A percentile compares a stretch with the other conserved stretches of the same genome.
These are phyloP conservation scores for Strigamia crassipes DNA, from an alignment of 2,888 invertebrate species.

Conservation along the genomic window DNA sequence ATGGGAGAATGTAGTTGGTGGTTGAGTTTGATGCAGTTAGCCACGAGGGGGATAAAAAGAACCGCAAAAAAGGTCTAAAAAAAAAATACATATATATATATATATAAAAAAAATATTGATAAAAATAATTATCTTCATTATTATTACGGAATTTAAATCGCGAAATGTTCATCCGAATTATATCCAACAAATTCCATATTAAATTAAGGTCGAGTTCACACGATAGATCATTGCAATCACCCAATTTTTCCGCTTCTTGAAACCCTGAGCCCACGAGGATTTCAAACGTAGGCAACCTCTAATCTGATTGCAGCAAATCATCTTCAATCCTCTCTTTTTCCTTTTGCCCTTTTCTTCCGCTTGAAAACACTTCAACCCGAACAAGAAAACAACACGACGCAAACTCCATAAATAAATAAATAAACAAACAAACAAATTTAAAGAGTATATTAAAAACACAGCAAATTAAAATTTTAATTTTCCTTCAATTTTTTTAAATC, in stretches of 20 bases:
- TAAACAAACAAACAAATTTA: neutral
- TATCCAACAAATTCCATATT: neutral
- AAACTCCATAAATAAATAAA: neutral
- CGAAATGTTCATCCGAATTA: neutral
- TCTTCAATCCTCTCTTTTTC: conserved; percentile 15
- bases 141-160: neutral
- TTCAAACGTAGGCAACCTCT: conserved; percentile 26
- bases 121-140: neutral
- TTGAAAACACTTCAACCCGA: neutral
- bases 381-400: neutral
- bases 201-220: conserved; percentile 30
- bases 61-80: neutral
- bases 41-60: neutral
- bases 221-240: conserved; percentile 30
- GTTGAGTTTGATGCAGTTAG: neutral
- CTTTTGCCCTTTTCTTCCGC: neutral
- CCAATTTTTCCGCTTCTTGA: conserved; percentile 23
- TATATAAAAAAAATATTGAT: neutral
- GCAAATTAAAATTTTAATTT: too few species aligned
- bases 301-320: conserved; percentile 26
- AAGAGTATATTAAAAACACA: neutral
- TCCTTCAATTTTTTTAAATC: too few species aligned
- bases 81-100: neutral
- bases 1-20: neutral
- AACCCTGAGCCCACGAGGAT: conserved; percentile 17